Conservation (phyloP, 2,113 vertebrate species). For the Terrapene triunguis region DNA sequence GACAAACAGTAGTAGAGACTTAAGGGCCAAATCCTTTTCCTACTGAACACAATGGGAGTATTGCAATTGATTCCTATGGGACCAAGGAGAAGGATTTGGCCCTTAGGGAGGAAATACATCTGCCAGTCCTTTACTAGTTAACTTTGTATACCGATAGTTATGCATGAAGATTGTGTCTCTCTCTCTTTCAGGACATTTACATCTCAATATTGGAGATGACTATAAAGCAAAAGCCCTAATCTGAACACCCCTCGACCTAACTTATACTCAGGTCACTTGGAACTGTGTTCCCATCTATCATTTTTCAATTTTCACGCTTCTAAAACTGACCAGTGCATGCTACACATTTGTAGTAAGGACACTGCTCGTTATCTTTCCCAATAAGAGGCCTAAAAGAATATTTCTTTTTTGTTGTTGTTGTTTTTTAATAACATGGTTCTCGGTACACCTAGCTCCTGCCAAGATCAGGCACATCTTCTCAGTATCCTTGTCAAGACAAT, state of each 20-base stretch:
- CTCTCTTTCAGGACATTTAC: neutral
- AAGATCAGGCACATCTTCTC: constrained; percentile 80
- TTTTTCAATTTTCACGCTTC: neutral
- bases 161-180: neutral
- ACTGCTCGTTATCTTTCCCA: constrained; percentile 43
- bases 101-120: neutral
- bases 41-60: neutral
- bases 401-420: constrained; percentile 66
- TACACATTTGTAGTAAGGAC: neutral
- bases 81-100: neutral
- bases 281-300: neutral
- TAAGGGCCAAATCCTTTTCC: neutral
- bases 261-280: neutral
- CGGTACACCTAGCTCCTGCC: constrained; percentile 78
- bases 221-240: neutral
- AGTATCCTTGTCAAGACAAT: constrained; percentile 84
- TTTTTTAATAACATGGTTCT: constrained; percentile 74
- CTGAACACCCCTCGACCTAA: neutral
- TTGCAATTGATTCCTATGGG: neutral
- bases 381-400: constrained; percentile 66
- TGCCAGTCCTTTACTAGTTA: neutral
- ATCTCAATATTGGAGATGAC: neutral
- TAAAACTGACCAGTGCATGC: neutral
- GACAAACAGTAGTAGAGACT: neutral
- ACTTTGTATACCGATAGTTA: neutral